These are phyloP conservation scores for Alauda arvensis DNA, from an alignment of 2,797 vertebrate species.

Conservation along the genomic window DNA sequence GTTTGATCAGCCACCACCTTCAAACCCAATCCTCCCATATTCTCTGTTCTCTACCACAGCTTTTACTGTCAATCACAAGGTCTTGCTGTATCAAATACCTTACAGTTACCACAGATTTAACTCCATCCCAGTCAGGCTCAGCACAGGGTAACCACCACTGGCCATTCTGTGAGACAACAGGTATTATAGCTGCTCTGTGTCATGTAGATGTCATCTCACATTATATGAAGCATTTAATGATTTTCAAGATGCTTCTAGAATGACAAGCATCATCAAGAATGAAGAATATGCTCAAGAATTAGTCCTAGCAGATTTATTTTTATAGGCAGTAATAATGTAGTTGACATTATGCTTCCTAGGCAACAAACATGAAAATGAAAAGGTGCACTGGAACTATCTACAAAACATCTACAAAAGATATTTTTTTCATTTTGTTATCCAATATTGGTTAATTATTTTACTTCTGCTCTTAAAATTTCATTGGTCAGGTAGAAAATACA, in stretches of 20 bases:
- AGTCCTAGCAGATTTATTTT: not conserved
- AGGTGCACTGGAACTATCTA: not conserved
- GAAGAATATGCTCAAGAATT: not conserved
- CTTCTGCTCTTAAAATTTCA: not conserved
- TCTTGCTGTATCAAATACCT: not conserved
- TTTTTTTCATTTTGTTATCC: not conserved
- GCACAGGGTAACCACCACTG: not conserved
- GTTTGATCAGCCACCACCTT: not conserved
- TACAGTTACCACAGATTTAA: not conserved
- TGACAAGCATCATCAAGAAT: not conserved
- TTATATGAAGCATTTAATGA: not conserved
- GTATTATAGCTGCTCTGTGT: not conserved
- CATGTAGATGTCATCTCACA: not conserved
- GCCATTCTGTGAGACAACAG: not conserved
- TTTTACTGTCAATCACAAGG: not conserved
- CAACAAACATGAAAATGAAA: not conserved
- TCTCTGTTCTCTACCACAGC: not conserved
- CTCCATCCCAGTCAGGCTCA: not conserved
- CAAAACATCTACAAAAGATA: not conserved
- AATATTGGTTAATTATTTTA: not conserved
- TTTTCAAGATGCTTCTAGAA: not conserved
- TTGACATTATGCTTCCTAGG: not conserved
- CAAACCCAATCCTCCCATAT: rapidly evolving
- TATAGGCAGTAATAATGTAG: not conserved
- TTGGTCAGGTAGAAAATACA: not conserved